These are phyloP conservation scores for Chaenogobius annularis DNA, from an alignment of 2,113 vertebrate species.

Conservation along the genomic window DNA sequence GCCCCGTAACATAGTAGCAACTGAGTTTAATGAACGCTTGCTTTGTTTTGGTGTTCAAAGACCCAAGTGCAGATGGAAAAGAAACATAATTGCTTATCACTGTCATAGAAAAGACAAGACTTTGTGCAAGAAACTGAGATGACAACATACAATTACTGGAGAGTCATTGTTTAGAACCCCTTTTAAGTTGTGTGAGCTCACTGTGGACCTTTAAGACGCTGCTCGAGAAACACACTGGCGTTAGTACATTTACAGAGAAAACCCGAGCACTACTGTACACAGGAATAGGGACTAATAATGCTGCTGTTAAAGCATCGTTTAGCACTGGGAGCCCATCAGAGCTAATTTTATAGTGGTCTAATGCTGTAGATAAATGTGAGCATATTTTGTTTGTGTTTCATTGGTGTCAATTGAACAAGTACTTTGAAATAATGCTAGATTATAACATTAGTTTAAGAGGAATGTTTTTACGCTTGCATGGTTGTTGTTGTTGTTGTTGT, in stretches of 20 bases:
- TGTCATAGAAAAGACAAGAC: constrained; percentile 45
- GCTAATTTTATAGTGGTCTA: constrained; percentile 33
- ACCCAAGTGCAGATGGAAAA: constrained; percentile 19
- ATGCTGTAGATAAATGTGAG: constrained; percentile 16
- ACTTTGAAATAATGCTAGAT: constrained; percentile 1
- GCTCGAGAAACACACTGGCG: constrained; percentile 24
- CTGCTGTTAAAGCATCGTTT: constrained; percentile 33
- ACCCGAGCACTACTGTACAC: constrained; percentile 3
- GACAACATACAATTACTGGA: constrained; percentile 32
- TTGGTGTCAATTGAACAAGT: not conserved
- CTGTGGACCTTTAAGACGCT: constrained; percentile 36
- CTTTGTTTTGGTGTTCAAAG: constrained; percentile 34
- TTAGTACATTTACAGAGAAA: constrained; percentile 29
- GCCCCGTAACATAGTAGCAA: constrained; percentile 23
- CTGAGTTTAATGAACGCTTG: constrained; percentile 45
- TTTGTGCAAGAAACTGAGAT: constrained; percentile 47
- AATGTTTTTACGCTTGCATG: not conserved
- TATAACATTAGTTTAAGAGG: not conserved
- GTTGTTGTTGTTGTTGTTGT: not conserved
- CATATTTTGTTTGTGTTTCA: constrained; percentile 22
- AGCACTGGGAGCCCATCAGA: constrained; percentile 28
- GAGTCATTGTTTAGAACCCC: constrained; percentile 31
- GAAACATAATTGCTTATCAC: constrained; percentile 56
- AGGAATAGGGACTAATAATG: constrained; percentile 24
- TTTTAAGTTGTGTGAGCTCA: constrained; percentile 44